Evolutionary conservation across 2,797 vertebrate species (phyloP).

Genomic region (Coracias cyanogaster): DNA sequence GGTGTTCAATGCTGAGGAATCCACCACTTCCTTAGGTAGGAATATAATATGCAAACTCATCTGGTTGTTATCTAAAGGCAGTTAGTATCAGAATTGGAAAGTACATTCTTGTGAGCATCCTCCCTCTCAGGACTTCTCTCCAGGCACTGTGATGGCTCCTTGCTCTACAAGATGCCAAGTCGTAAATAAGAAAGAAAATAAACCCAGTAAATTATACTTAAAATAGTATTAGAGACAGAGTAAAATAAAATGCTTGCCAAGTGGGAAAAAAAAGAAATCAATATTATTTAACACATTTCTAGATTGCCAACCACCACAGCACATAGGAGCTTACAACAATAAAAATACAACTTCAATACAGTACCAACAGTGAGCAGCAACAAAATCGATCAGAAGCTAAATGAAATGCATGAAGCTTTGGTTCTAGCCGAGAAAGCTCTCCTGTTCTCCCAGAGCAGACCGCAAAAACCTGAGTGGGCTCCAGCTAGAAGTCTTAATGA

Average conservation of each 20-base stretch:
- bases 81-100: not conserved
- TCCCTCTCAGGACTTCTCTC: not conserved
- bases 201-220: constrained; percentile 49
- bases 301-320: constrained; percentile 57
- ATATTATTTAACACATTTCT: constrained; percentile 69
- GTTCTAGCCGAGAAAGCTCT: constrained; percentile 12
- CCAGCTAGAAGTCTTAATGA: not conserved
- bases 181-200: constrained; percentile 43
- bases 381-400: constrained; percentile 58
- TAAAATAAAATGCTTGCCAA: constrained; percentile 51
- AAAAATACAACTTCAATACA: constrained; percentile 52
- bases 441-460: not conserved
- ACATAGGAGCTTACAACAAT: constrained; percentile 33
- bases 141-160: not conserved
- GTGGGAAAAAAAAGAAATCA: constrained; percentile 3
- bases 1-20: not conserved
- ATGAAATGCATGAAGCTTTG: constrained; percentile 55
- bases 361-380: constrained; percentile 1
- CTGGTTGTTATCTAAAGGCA: not conserved
- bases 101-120: not conserved
- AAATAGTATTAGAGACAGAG: constrained; percentile 34
- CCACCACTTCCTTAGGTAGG: not conserved
- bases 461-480: not conserved
- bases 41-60: not conserved
- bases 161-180: not conserved